Evolutionary conservation across 2,888 invertebrate genomes (phyloP), one percentile per base, ranked within the genome.

Genomic region (Gnatocerus cornutus): DNA sequence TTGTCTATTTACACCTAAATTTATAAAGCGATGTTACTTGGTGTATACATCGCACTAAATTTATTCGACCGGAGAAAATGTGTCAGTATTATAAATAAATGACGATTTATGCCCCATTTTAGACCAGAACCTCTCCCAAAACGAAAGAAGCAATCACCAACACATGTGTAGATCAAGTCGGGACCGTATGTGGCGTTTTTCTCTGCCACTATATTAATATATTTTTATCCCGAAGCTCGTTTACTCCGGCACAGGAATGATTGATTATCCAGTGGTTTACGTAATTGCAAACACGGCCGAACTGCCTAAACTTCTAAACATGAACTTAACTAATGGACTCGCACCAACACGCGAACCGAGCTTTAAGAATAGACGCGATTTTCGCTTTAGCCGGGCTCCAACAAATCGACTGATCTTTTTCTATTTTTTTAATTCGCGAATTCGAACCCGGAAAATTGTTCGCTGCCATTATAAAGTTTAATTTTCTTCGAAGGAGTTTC

Each of bases 271-370:
- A 72, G 76, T 73, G 80, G 80, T 78, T 79, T 79, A 77, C 77
- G 79, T 80, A 81, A 81, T 81, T 80, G 79, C 79, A 71, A 78
- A 76, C 79, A 76, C 73, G 74, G 77, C 75, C 74, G 75, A 77
- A 75, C 76, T 76, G 76, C 73, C 77, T 77, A 76, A 80, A 80
- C 76, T 78, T 78, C 79, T 75, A 79, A 79, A 79, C 80, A 79
- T 79, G 80, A 79, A 80, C 79, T 77, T 78, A 79, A 81, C 81
- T 81, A 81, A 81, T 81, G 80, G 81, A 80, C 77, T 75, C 69
- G 58, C 71, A 63, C 76, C 39, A 50, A 71, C 80, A 78, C 79
- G 79, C 81, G 74, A 80, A 76, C 74, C 69, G 73, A 72, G 74
- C 74, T 66, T 73, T 69, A 71, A 73, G 69, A 71, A 69, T 48